Base-by-base conservation (phyloP, 2,113 vertebrate species). In the Apistogramma diplotaenia region DNA sequence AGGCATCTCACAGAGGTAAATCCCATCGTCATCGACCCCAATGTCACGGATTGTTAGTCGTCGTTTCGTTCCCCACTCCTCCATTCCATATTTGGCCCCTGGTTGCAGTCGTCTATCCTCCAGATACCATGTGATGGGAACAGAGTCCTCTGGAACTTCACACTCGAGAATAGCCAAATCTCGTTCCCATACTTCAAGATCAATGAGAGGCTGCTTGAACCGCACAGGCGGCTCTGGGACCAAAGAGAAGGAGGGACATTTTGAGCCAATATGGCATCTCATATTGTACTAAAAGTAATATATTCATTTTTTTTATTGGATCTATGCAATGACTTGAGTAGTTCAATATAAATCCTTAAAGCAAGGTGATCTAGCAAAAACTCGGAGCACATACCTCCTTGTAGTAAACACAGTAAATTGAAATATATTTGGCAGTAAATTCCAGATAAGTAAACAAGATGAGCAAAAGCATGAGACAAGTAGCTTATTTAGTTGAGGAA, bases 1-100 rank as follows among this genome's bases (percentile, higher is more conserved):
- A 15, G 97, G 95, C 97, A 99, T 99, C 92, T 99, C 97, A 23
- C 98, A 99, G 43, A 99, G 96, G 89, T 99, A 99, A 88, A 99
- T 95, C 7, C 98, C 98, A 0, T 99, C 98, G 0, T 99, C 98
- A 0, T 99, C 98, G 0, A 96, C 95, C 77, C 96, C 96, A 12
- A 97, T 96, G 25, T 98, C 96, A 0, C 97, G 96, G 91, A 99
- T 98, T 49, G 97, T 97, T 74, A 99, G 95, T 54, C 98, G 94
- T 5, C 97, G 93, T 84, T 97, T 92, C 19, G 96, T 86, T 2
- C 98, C 98, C 88, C 93, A 96, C 90, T 99, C 96, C 53, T 99
- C 98, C 95, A 99, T 99, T 79, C 96, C 94, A 1, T 99, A 99
- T 90, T 99, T 98, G 90, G 95, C 96, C 79, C 98, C 97, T 84